Evolutionary conservation across 2,113 vertebrate genomes (phyloP), one percentile per base, ranked within the genome.

Genomic region (Oreochromis spilurus): DNA sequence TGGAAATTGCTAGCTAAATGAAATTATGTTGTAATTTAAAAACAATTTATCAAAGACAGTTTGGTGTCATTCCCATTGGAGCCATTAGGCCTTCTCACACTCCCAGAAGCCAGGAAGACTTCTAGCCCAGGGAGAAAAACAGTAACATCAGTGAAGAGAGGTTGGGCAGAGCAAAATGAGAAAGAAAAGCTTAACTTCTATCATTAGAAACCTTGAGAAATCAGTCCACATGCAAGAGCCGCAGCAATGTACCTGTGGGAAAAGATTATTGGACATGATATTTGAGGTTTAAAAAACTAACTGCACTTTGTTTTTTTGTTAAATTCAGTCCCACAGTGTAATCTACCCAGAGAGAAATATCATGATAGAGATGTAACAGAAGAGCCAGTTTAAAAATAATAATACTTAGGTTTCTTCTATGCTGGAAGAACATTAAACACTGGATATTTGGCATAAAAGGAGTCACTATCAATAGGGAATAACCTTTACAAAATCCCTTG

Each of bases 21-120:
- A 94, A 95, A 97, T 97, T 97, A 96, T 93, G 93, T 95, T 95
- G 96, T 95, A 96, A 96, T 97, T 96, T 97, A 96, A 97, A 97
- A 97, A 96, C 96, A 96, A 96, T 96, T 97, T 96, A 96, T 97
- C 96, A 96, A 96, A 96, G 95, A 92, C 93, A 93, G 91, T 93
- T 95, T 96, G 94, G 95, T 95, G 94, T 95, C 95, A 95, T 93
- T 96, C 94, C 94, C 94, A 92, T 88, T 93, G 94, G 94, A 95
- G 92, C 92, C 93, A 92, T 96, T 96, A 94, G 91, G 87, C 84
- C 89, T 85, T 84, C 92, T 94, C 87, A 90, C 94, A 85, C 92
- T 92, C 87, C 78, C 91, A 89, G 89, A 93, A 92, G 89, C 92
- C 82, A 90, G 60, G 83, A 90, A 88, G 89, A 82, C 67, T 88